Percentiles rank a stretch among this genome's conserved stretches.
Conservation (phyloP, 2,113 vertebrate species). For the Petroica traversi region DNA sequence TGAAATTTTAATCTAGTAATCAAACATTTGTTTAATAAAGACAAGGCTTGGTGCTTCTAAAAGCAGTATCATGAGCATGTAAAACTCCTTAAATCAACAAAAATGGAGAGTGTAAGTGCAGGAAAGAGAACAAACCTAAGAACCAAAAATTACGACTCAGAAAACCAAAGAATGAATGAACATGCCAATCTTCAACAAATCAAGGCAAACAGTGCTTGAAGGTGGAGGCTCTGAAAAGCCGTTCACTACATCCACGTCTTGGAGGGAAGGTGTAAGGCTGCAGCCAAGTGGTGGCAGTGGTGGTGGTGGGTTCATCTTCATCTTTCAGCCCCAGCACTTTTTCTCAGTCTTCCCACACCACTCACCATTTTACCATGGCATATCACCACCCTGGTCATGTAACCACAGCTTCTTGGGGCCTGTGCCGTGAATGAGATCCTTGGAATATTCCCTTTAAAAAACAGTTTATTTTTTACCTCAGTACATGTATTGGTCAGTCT, state of each 20-base stretch:
- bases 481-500: not conserved
- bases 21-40: not conserved
- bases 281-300: not conserved
- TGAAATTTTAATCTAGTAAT: not conserved
- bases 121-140: not conserved
- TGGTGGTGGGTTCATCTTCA: not conserved
- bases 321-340: not conserved
- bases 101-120: not conserved
- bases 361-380: not conserved
- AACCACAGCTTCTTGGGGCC: rapidly evolving
- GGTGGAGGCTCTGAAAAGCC: not conserved
- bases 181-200: not conserved
- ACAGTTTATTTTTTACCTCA: not conserved
- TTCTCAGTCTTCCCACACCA: not conserved
- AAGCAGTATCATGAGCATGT: not conserved
- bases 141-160: not conserved
- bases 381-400: not conserved
- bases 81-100: not conserved
- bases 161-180: not conserved
- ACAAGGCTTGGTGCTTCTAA: not conserved
- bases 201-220: not conserved
- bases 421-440: not conserved
- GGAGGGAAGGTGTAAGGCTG: not conserved
- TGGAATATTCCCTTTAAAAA: not conserved
- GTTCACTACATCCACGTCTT: not conserved